phyloP scores from a whole-genome alignment of 2,888 invertebrate genomes.

The Andrena haemorrhoa region DNA sequence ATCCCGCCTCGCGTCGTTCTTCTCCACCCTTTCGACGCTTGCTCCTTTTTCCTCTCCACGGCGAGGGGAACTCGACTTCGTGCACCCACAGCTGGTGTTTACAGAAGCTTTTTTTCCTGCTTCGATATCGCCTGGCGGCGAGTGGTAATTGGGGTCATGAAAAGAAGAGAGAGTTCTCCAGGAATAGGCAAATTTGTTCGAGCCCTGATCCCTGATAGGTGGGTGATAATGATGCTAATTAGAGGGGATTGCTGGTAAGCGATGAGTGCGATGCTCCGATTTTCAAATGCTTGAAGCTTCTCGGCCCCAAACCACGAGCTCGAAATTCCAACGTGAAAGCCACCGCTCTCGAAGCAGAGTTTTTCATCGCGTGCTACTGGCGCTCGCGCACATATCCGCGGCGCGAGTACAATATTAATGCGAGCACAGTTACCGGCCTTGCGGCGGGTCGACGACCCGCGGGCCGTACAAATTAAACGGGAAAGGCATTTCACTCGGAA shows the following conservation, averaged over 20 bases:
- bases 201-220: not conserved
- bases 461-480: slow-evolving; percentile 46
- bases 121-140: not conserved
- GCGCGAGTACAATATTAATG: slow-evolving; percentile 50
- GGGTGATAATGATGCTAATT: not conserved
- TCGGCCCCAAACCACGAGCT: too few relatives aligned
- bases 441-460: slow-evolving; percentile 59
- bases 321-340: not conserved
- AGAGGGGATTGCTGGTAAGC: not conserved
- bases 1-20: slow-evolving; percentile 7
- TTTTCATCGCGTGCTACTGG: not conserved
- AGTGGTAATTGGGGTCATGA: not conserved
- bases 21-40: slow-evolving; percentile 39
- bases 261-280: too few relatives aligned
- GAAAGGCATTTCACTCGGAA: slow-evolving; percentile 65
- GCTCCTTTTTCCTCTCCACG: slow-evolving; percentile 14
- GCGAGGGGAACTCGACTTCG: not conserved
- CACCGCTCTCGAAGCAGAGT: not conserved
- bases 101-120: not conserved
- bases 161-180: not conserved
- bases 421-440: slow-evolving; percentile 56
- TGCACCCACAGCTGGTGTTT: slow-evolving; percentile 18
- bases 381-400: not conserved
- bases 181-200: not conserved
- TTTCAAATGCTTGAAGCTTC: too few relatives aligned